These are phyloP conservation scores for Chrysoperla carnea DNA, from an alignment of 1,140 invertebrate species.

Conservation along the genomic window DNA sequence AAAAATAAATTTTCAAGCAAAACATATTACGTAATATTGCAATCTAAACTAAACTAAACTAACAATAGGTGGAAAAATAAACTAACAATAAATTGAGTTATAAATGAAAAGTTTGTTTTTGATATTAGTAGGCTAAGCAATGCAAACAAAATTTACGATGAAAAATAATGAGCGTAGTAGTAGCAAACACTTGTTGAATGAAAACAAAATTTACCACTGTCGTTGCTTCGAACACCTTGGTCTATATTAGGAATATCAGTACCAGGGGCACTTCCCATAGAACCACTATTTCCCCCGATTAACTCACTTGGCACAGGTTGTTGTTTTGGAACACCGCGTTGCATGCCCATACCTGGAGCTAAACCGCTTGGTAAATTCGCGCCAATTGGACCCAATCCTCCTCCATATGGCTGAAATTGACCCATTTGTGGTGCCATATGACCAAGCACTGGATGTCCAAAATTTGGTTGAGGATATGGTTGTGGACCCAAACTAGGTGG, in stretches of 20 bases:
- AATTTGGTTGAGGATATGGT: conserved; percentile 28
- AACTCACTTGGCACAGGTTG: conserved; percentile 64
- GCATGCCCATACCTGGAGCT: conserved; percentile 36
- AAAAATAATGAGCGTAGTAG: conserved; percentile 8
- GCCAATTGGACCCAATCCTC: conserved; percentile 27
- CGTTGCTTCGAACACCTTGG: conserved; percentile 36
- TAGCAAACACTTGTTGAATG: conserved; percentile 12
- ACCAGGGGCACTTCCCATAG: conserved; percentile 21
- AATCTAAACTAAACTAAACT: too few relatives aligned
- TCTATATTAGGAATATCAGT: conserved; percentile 23
- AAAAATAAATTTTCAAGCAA: too few relatives aligned
- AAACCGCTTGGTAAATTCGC: conserved; percentile 22
- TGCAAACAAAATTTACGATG: neutral
- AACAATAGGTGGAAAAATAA: too few relatives aligned
- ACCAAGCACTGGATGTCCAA: conserved; percentile 32
- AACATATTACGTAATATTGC: too few relatives aligned
- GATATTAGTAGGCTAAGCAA: neutral
- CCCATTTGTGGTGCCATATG: conserved; percentile 30
- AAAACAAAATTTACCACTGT: conserved; percentile 25
- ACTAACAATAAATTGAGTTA: too few relatives aligned
- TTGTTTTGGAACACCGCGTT: conserved; percentile 29
- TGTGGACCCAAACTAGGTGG: conserved; percentile 38
- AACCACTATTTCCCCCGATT: conserved; percentile 23
- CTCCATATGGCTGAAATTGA: conserved; percentile 18
- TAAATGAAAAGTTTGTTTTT: too few relatives aligned